Evolutionary conservation across 2,113 vertebrate genomes (phyloP).

Genomic region (Uropsilus gracilis): DNA sequence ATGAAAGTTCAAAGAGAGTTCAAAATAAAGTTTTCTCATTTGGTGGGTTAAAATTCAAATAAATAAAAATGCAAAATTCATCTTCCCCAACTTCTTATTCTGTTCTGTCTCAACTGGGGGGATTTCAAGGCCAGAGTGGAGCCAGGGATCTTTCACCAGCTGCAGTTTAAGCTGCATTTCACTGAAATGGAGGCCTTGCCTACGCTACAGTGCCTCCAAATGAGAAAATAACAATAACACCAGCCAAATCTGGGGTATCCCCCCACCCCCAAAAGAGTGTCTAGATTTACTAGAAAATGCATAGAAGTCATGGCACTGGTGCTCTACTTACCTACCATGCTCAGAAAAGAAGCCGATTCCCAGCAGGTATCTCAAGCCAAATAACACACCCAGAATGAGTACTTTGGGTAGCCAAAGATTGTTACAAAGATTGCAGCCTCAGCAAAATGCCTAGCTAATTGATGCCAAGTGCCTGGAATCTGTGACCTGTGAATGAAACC

Average conservation of each 20-base stretch:
- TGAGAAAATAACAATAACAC: neutral
- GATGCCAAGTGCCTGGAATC: neutral
- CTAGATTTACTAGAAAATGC: neutral
- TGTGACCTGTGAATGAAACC: neutral
- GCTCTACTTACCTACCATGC: neutral
- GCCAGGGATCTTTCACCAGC: neutral
- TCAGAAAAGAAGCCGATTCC: neutral
- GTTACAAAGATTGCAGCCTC: neutral
- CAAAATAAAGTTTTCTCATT: neutral
- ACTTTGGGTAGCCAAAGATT: neutral
- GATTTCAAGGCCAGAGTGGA: neutral
- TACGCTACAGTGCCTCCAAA: neutral
- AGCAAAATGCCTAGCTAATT: neutral
- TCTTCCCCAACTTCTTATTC: neutral
- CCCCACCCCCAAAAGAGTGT: neutral
- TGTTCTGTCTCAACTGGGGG: neutral
- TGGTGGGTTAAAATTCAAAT: neutral
- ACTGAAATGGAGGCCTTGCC: neutral
- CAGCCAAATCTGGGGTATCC: neutral
- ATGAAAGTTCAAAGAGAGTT: neutral
- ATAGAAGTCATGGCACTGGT: neutral
- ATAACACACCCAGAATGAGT: neutral
- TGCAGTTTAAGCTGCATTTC: neutral
- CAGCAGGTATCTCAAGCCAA: neutral
- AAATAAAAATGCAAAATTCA: neutral